Base-by-base conservation (phyloP, 2,888 invertebrate genomes). In the Sympetrum striolatum region DNA sequence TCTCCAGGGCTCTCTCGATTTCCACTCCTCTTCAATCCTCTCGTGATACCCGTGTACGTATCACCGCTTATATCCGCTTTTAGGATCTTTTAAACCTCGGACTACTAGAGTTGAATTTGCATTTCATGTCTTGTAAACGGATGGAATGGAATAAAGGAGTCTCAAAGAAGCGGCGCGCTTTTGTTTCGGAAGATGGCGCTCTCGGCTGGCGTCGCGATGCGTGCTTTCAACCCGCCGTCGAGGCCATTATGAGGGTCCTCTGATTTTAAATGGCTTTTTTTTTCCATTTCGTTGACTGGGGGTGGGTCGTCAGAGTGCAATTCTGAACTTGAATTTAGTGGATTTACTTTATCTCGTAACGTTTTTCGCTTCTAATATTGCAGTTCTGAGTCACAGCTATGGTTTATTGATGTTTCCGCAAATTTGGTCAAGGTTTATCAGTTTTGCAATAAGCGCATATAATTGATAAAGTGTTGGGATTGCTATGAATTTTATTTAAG, bases 81-180 rank as follows among this genome's bases (percentile, higher is more conserved):
- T 82, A 82, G 82, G 82, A 82, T 82, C 82, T 82, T 58, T 82
- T 82, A 82, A 82, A 82, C 58, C 82, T 58, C 58, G 53, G 82
- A 58, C 82, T 82, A 35, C 58, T 31, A 58, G 15, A 48, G 58
- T 25, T 58, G 82, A 82, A 82, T 82, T 82, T 82, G 82, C 82
- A 82, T 82, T 82, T 82, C 58, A 82, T 82, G 82, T 58, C 82
- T 58, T 58, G 82, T 82, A 58, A 58, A 82, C 82, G 58, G 25
- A 82, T 35, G 58, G 53, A 31, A 31, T 35, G 53, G 82, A 44
- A 82, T 82, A 58, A 58, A 58, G 82, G 53, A 31, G 53, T 35
- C 35, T 44, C 53, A 25, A 82, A 35, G 82, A 53, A 82, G 35
- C 58, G 73, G 73, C 25, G 73, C 31, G 31, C 73, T 73, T 73